Conservation (phyloP, 2,113 vertebrate species). For the Nicator chloris region DNA sequence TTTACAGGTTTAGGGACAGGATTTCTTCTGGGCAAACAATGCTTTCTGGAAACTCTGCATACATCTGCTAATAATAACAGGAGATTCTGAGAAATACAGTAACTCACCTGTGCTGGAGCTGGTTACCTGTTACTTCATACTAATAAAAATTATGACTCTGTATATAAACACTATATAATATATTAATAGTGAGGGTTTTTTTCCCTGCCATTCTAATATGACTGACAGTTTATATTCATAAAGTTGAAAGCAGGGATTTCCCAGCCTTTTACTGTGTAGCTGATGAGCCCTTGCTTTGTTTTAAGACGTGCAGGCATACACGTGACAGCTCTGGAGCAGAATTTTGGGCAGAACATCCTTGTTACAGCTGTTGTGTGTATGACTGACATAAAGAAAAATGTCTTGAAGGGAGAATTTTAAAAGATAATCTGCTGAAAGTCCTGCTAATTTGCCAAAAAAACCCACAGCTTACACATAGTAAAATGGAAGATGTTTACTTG, state of each 20-base stretch:
- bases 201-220: no score
- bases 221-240: background rate
- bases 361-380: background rate
- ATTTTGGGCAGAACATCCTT: background rate
- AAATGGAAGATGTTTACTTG: background rate
- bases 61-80: background rate
- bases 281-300: background rate
- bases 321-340: background rate
- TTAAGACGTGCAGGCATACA: background rate
- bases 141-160: background rate
- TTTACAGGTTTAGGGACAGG: background rate
- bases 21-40: background rate
- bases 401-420: background rate
- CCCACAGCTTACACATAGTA: background rate
- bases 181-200: background rate
- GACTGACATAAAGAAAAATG: background rate
- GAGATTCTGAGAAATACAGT: background rate
- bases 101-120: background rate
- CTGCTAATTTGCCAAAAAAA: background rate
- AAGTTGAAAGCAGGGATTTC: background rate
- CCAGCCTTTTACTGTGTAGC: background rate
- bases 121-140: background rate
- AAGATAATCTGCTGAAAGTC: background rate
- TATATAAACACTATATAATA: background rate
- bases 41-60: background rate